A percentile compares a stretch with the other conserved stretches of the same genome.
These are phyloP conservation scores for Lasius platythorax DNA, from an alignment of 2,888 invertebrate species.

Conservation along the genomic window DNA sequence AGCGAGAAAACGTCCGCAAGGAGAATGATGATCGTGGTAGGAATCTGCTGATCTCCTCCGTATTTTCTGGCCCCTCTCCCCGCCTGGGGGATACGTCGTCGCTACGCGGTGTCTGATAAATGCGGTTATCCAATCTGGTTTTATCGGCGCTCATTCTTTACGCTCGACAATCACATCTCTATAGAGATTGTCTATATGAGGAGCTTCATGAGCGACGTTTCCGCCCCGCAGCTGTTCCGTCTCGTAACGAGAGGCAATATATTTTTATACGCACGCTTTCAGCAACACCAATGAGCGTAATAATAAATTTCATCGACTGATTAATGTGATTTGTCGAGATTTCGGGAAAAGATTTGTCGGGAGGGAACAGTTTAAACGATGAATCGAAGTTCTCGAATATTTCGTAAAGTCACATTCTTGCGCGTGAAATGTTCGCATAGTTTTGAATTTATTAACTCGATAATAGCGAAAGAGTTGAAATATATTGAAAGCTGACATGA, in stretches of 20 bases:
- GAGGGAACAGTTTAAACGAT: background rate
- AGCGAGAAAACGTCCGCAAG: constrained; percentile 47
- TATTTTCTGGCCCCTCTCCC: constrained; percentile 38
- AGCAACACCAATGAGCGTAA: background rate
- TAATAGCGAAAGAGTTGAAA: background rate
- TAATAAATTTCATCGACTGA: background rate
- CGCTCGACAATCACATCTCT: constrained; percentile 42
- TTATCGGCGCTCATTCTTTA: constrained; percentile 50
- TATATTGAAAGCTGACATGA: background rate
- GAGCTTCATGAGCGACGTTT: background rate
- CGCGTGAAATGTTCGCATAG: background rate
- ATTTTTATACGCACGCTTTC: background rate
- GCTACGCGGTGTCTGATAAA: constrained; percentile 47
- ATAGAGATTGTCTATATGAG: background rate
- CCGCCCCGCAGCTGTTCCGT: background rate
- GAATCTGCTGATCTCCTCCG: constrained; percentile 55
- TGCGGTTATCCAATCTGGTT: constrained; percentile 54
- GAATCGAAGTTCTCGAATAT: background rate
- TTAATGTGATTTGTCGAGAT: background rate
- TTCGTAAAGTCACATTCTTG: background rate
- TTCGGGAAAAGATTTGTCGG: background rate
- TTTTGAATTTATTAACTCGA: background rate
- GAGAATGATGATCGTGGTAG: constrained; percentile 54
- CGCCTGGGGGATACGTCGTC: constrained; percentile 43
- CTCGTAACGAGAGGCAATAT: background rate